A percentile compares a stretch with the other conserved stretches of the same genome.
Evolutionary conservation across 53 echinoderm and acorn worm genomes (phyloP).

Genomic region (Patiria pectinifera): DNA sequence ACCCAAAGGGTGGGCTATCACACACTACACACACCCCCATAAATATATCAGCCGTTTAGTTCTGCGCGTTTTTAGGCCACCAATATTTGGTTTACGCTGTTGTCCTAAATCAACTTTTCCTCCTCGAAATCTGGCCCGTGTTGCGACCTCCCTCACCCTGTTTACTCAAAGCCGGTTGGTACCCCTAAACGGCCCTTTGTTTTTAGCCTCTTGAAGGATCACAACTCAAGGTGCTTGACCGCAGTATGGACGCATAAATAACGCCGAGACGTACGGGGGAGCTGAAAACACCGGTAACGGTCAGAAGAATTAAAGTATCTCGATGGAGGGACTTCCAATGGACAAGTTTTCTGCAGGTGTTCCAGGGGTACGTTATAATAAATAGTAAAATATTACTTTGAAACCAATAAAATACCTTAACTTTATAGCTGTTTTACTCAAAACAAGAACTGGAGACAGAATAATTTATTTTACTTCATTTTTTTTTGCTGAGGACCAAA

Average conservation of each 20-base stretch:
- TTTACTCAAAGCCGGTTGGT: constrained; percentile 33
- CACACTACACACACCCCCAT: constrained; percentile 4
- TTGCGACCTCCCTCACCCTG: constrained; percentile 41
- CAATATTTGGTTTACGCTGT: constrained; percentile 60
- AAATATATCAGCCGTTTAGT: constrained; percentile 58
- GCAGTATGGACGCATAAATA: constrained; percentile 28
- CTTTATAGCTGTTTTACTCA: too few relatives aligned
- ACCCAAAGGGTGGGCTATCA: neutral
- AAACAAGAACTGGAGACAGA: too few relatives aligned
- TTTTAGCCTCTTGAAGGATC: neutral
- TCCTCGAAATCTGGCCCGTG: neutral
- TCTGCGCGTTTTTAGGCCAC: constrained; percentile 40
- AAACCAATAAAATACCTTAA: too few relatives aligned
- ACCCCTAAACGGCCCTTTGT: constrained; percentile 19
- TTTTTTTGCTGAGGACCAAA: too few relatives aligned
- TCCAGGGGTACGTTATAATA: neutral
- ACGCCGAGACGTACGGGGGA: too few relatives aligned
- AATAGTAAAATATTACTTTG: too few relatives aligned
- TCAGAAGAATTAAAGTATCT: neutral
- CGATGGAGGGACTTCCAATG: neutral
- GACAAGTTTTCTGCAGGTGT: neutral
- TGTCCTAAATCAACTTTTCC: constrained; percentile 31
- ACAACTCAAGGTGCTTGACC: constrained; percentile 43
- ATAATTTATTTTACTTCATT: too few relatives aligned
- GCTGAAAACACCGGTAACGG: neutral